Evolutionary conservation across 1,140 invertebrate species (phyloP).

Genomic region (Branchinecta lindahli): DNA sequence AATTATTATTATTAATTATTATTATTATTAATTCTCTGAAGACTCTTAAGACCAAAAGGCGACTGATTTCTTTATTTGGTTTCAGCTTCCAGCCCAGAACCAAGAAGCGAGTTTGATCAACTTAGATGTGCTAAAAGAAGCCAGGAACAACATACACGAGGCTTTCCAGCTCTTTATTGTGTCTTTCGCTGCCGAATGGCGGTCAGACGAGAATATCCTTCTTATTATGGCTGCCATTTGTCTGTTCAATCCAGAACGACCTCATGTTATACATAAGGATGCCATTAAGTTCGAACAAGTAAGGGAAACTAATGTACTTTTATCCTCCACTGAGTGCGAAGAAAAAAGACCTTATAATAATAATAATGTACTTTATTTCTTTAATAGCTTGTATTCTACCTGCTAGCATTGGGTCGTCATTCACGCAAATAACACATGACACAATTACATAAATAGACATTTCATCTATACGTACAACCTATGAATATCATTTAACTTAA

Average conservation of each 20-base stretch:
- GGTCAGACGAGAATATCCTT: constrained; percentile 70
- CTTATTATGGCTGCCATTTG: constrained; percentile 75
- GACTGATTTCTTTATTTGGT: too few species aligned
- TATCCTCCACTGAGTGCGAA: not conserved
- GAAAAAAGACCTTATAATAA: constrained; percentile 11
- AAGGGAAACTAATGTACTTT: constrained; percentile 1
- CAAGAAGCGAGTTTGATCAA: constrained; percentile 37
- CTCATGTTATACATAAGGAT: constrained; percentile 61
- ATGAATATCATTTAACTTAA: too few species aligned
- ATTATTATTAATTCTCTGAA: too few species aligned
- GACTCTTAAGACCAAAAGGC: too few species aligned
- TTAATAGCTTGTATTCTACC: too few species aligned
- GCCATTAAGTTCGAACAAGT: constrained; percentile 72
- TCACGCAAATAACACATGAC: too few species aligned
- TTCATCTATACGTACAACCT: constrained; percentile 14
- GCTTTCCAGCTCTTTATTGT: constrained; percentile 63
- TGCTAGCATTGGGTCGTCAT: too few species aligned
- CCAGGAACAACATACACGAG: constrained; percentile 66
- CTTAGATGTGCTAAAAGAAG: constrained; percentile 68
- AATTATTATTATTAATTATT: too few species aligned
- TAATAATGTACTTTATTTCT: constrained; percentile 18
- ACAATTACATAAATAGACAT: too few species aligned
- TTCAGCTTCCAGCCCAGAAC: too few species aligned
- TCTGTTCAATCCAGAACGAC: constrained; percentile 64
- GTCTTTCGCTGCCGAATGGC: constrained; percentile 60